Conservation (phyloP, 1,140 invertebrate genomes). For the Tetragonula clypearis region DNA sequence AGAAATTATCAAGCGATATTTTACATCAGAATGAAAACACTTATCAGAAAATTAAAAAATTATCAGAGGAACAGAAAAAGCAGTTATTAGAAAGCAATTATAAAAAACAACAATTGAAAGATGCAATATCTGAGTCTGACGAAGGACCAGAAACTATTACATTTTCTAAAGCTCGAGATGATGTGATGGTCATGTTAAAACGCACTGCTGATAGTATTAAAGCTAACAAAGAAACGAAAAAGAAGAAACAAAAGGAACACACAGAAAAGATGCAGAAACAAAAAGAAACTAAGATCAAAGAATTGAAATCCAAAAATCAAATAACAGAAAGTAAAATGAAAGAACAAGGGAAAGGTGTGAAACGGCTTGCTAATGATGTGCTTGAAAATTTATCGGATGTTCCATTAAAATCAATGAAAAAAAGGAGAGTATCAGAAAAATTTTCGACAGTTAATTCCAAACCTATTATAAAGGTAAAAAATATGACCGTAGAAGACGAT, state of each 20-base stretch:
- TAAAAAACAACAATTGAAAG: background rate
- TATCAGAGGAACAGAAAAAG: background rate
- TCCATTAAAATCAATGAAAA: conserved; percentile 45
- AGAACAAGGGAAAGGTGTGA: conserved; percentile 31
- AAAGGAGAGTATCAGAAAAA: conserved; percentile 35
- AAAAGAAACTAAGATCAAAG: background rate
- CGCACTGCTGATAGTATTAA: conserved; percentile 26
- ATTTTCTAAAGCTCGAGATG: conserved; percentile 31
- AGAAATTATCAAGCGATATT: background rate
- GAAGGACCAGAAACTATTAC: conserved; percentile 22
- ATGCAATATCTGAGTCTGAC: background rate
- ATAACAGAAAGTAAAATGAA: background rate
- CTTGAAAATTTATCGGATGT: conserved; percentile 64
- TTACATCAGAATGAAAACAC: background rate
- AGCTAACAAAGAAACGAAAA: conserved; percentile 32
- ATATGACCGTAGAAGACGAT: conserved; percentile 36
- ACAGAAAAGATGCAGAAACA: conserved; percentile 1
- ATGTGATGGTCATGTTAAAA: conserved; percentile 21
- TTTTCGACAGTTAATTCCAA: conserved; percentile 43
- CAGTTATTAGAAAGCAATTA: background rate
- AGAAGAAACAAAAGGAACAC: conserved; percentile 40
- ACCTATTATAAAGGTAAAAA: background rate
- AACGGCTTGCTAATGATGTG: conserved; percentile 63
- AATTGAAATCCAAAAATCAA: background rate
- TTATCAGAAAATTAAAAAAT: background rate